These are phyloP conservation scores for Oscheius sp. DNA, from an alignment of 2,888 invertebrate species.

Conservation along the genomic window DNA sequence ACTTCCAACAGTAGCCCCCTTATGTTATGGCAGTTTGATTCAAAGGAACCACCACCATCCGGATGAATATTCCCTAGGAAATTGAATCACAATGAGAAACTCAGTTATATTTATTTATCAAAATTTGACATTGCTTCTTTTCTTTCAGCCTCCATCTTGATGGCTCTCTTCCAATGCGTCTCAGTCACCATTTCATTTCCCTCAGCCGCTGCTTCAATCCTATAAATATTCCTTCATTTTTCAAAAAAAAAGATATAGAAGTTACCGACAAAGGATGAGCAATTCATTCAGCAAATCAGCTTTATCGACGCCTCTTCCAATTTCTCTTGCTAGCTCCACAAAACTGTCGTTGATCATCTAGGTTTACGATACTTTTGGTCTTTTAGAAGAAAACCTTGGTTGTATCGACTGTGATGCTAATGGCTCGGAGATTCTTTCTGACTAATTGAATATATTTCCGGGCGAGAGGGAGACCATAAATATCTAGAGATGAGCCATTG, in stretches of 20 bases:
- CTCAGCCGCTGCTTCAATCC: constrained; percentile 12
- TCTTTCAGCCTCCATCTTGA: constrained; percentile 3
- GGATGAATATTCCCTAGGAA: too few species aligned
- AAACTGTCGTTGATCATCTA: constrained; percentile 20
- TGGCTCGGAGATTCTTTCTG: constrained; percentile 1
- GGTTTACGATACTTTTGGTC: not conserved
- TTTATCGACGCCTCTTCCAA: constrained; percentile 4
- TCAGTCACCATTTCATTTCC: not conserved
- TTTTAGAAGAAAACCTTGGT: constrained; percentile 6
- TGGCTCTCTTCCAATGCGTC: constrained; percentile 6
- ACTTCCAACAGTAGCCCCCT: too few species aligned
- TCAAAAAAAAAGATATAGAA: not conserved
- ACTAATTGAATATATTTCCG: constrained; percentile 22
- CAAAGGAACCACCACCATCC: too few species aligned
- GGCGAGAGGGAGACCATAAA: not conserved
- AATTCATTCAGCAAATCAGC: constrained; percentile 25
- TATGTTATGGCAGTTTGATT: too few species aligned
- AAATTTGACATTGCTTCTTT: not conserved
- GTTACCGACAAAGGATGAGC: constrained; percentile 22
- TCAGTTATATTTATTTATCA: too few species aligned
- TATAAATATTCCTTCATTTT: not conserved
- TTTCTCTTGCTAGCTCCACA: constrained; percentile 17
- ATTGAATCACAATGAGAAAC: too few species aligned
- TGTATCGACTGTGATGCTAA: constrained; percentile 22
- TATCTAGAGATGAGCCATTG: not conserved